These are phyloP conservation scores for Trichogramma evanescens DNA, from an alignment of 2,888 invertebrate species.

Conservation along the genomic window DNA sequence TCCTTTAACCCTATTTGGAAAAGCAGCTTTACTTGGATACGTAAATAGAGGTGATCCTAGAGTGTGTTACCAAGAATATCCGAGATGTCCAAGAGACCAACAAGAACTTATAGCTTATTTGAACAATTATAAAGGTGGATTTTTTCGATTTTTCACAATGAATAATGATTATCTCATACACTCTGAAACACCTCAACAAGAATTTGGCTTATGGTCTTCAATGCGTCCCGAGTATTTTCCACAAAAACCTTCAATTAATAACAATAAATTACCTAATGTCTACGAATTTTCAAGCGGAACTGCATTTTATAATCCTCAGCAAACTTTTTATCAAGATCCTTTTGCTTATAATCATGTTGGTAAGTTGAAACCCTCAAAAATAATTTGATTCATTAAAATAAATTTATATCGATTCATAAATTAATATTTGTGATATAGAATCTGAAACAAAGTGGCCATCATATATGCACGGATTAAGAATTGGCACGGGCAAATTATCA, in stretches of 20 bases:
- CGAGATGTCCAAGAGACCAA: conserved; percentile 66
- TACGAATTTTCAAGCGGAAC: too few relatives aligned
- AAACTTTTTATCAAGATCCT: background rate
- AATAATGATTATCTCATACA: background rate
- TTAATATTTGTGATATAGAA: too few relatives aligned
- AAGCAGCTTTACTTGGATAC: conserved; percentile 69
- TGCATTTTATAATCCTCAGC: conserved; percentile 5
- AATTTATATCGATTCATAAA: too few relatives aligned
- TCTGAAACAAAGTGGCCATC: too few relatives aligned
- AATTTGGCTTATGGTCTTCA: too few relatives aligned
- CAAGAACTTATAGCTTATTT: conserved; percentile 68
- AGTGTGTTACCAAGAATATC: conserved; percentile 61
- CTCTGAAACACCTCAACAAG: background rate
- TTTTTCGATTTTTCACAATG: conserved; percentile 46
- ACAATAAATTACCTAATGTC: too few relatives aligned
- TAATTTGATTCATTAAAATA: too few relatives aligned
- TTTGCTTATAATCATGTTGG: too few relatives aligned
- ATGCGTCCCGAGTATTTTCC: too few relatives aligned
- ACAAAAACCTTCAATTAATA: too few relatives aligned
- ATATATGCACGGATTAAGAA: too few relatives aligned
- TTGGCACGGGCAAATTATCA: conserved; percentile 8
- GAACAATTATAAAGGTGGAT: conserved; percentile 80
- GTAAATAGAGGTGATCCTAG: conserved; percentile 58
- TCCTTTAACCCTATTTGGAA: conserved; percentile 66
- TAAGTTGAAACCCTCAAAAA: too few relatives aligned